Base-by-base conservation (phyloP, 2,113 vertebrate species). In the Bujurquina vittata region DNA sequence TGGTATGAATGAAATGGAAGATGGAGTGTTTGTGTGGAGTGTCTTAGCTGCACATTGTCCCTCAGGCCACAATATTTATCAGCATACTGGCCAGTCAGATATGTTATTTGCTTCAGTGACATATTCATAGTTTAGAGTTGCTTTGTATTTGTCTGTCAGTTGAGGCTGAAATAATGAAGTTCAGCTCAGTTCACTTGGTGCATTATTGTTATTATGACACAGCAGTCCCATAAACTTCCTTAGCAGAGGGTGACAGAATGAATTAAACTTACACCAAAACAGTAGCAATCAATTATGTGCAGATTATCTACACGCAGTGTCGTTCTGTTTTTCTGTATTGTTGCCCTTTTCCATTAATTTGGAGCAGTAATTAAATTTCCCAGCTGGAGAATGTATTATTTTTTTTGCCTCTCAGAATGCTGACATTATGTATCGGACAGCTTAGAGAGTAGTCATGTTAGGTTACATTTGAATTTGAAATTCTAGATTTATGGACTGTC, bases 401-500 rank as follows among this genome's bases (percentile, higher is more conserved):
- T 15, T 84, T 46, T 59, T 73, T 74, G 29, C 40, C 33, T 85
- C 31, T 83, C 40, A 43, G 37, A 52, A 7, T 40, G 18, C 46
- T 54, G 60, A 31, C 59, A 69, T 46, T 26, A 23, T 10, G 43
- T 10, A 49, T 63, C 29, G 22, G 59, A n/a, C 18, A 43, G n/a
- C 23, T 79, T 43, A n/a, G 29, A 23, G 2, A 31, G 54, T 20
- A 56, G 11, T 73, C 14, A 20, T 14, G 29, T 3, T 55, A 55
- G 10, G 4, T 73, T 77, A 59, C 20, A 59, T 57, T 20, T 43
- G 7, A 11, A 61, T 61, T 58, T 77, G 5, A 81, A 78, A n/a
- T 67, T 29, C 8, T 37, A 26, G 7, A 29, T 80, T 67, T n/a
- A 79, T 67, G 98, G 9, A 99, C 98, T 10, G 97, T 97, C 85